These are phyloP conservation scores for Euura saliciscinereae DNA, from an alignment of 1,140 invertebrate genomes.

Conservation along the genomic window DNA sequence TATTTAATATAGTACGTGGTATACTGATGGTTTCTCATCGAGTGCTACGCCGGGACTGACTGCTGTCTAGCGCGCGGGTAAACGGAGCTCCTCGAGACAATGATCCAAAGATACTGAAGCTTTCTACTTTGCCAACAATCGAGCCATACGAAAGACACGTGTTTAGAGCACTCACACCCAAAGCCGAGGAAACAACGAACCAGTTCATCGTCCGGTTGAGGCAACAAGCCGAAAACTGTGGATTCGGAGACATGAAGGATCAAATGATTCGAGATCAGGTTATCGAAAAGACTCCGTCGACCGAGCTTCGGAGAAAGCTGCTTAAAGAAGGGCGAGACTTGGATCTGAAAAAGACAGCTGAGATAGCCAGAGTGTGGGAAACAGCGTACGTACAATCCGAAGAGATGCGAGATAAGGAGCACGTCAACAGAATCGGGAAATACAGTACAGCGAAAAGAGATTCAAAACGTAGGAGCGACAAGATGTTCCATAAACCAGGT, in stretches of 20 bases:
- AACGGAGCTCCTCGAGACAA: too few relatives aligned
- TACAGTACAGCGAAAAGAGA: not conserved
- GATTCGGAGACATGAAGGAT: slow-evolving; percentile 25
- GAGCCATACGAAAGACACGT: slow-evolving; percentile 39
- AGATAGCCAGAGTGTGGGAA: slow-evolving; percentile 17
- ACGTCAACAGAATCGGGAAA: slow-evolving; percentile 3
- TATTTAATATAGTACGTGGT: too few relatives aligned
- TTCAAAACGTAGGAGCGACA: slow-evolving; percentile 2
- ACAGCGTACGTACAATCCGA: slow-evolving; percentile 15
- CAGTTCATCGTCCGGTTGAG: slow-evolving; percentile 35
- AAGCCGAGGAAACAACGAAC: slow-evolving; percentile 24
- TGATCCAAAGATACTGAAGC: too few relatives aligned
- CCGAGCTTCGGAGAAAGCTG: slow-evolving; percentile 33
- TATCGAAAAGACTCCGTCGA: slow-evolving; percentile 33
- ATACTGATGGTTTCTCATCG: too few relatives aligned
- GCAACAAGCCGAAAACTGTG: slow-evolving; percentile 39
- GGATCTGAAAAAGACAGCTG: slow-evolving; percentile 12
- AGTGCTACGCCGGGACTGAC: too few relatives aligned
- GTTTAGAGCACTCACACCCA: slow-evolving; percentile 35
- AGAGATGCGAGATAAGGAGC: slow-evolving; percentile 15
- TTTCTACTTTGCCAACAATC: too few relatives aligned
- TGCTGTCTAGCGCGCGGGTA: too few relatives aligned
- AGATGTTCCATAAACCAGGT: not conserved
- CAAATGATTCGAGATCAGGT: slow-evolving; percentile 39
- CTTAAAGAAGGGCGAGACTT: slow-evolving; percentile 34